Percentiles rank a stretch among this genome's conserved stretches.
Conservation (phyloP, 1,140 invertebrate genomes). For the Hirudo medicinalis region DNA sequence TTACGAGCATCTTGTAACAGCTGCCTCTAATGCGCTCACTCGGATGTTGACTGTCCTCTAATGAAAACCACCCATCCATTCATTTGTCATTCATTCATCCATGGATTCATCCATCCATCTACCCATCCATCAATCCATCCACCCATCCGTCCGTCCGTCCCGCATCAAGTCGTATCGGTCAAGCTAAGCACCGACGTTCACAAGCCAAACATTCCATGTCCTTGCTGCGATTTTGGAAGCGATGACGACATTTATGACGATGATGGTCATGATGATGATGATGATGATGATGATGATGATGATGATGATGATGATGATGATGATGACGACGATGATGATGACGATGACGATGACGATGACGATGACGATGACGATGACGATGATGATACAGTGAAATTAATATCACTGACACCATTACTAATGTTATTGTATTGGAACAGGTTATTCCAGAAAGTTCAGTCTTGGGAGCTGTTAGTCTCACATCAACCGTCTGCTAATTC, state of each 20-base stretch:
- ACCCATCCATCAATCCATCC: neutral
- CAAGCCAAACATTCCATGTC: no score
- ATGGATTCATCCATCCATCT: neutral
- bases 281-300: slow-evolving; percentile 1
- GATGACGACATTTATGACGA: neutral
- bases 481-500: no score
- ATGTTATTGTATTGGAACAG: no score
- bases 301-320: neutral
- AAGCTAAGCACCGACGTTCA: no score
- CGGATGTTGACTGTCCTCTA: neutral
- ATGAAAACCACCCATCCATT: slow-evolving; percentile 1
- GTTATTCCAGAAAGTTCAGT: no score
- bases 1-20: no score
- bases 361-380: neutral
- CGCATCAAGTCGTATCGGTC: no score
- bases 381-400: neutral
- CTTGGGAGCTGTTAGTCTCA: no score
- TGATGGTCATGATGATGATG: neutral
- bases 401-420: no score
- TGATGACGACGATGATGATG: neutral
- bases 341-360: neutral
- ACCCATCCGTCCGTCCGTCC: neutral
- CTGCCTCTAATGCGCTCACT: neutral
- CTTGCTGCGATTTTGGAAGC: no score
- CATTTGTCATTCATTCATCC: neutral